Conservation (phyloP, 2,888 invertebrate species). For the Coecobrya sp. region DNA sequence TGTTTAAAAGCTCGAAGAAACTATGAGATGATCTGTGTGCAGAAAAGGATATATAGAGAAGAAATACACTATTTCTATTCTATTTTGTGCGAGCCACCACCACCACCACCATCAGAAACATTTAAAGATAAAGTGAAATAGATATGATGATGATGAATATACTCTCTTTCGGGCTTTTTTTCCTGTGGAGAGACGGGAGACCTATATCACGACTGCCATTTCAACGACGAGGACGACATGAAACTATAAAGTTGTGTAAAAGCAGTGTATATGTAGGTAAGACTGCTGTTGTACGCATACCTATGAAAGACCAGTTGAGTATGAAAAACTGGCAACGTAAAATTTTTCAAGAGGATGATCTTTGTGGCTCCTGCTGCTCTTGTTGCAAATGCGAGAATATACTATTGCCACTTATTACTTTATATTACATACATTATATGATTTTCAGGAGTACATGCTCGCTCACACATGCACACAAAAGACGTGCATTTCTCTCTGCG, state of each 20-base stretch:
- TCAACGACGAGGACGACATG: neutral
- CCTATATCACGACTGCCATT: neutral
- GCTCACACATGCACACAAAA: neutral
- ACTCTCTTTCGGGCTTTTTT: neutral
- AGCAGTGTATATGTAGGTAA: too few species aligned
- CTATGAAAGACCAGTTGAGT: constrained; percentile 34
- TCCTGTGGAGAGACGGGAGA: neutral
- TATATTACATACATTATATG: constrained; percentile 7
- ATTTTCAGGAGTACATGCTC: neutral
- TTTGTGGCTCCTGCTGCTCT: constrained; percentile 55
- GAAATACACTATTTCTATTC: neutral
- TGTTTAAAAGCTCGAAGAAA: constrained; percentile 33
- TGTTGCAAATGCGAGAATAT: constrained; percentile 5
- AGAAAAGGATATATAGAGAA: constrained; percentile 14
- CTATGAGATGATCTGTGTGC: neutral
- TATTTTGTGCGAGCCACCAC: constrained; percentile 36
- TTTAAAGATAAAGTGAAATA: constrained; percentile 38
- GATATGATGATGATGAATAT: constrained; percentile 30
- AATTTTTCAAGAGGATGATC: constrained; percentile 53
- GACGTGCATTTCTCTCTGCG: neutral
- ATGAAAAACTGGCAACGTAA: constrained; percentile 62
- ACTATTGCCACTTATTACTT: neutral
- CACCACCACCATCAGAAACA: constrained; percentile 18
- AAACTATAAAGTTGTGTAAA: neutral
- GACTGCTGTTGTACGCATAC: neutral